Conservation (phyloP, 1,140 invertebrate genomes). For the Drosophila pachea region DNA sequence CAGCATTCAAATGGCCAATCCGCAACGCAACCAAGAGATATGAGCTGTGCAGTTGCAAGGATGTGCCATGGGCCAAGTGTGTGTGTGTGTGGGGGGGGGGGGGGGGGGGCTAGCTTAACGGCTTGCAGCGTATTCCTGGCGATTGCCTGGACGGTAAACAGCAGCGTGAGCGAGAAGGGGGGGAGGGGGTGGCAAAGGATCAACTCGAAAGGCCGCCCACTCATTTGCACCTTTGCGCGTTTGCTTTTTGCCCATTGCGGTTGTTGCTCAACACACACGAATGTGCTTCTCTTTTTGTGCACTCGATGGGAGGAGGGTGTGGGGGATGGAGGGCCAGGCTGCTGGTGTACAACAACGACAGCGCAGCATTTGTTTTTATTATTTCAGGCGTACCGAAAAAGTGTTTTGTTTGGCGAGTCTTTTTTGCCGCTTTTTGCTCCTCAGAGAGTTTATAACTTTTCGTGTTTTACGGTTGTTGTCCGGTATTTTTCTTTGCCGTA, state of each 20-base stretch:
- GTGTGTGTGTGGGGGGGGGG: no score
- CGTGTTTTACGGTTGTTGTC: constrained; percentile 75
- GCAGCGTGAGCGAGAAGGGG: neutral
- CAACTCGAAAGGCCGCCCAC: constrained; percentile 21
- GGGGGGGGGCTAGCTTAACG: constrained; percentile 12
- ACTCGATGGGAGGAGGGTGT: neutral
- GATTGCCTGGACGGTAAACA: neutral
- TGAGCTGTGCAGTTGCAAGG: constrained; percentile 52
- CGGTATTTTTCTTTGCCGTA: constrained; percentile 47
- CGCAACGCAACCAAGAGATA: constrained; percentile 42
- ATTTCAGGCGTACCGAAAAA: constrained; percentile 73
- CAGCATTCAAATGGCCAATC: constrained; percentile 63
- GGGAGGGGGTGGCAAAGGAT: neutral
- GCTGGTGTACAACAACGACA: constrained; percentile 12
- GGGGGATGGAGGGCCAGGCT: no score
- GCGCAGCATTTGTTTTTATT: constrained; percentile 73
- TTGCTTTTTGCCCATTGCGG: constrained; percentile 58
- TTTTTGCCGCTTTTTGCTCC: constrained; percentile 33
- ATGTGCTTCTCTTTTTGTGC: constrained; percentile 53
- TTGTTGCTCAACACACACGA: constrained; percentile 62
- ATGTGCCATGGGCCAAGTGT: constrained; percentile 3
- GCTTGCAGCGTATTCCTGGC: constrained; percentile 20
- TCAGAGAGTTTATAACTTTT: constrained; percentile 74
- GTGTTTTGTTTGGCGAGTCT: constrained; percentile 55
- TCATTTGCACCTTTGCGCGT: constrained; percentile 74